phyloP scores from a whole-genome alignment of 2,888 invertebrate genomes.

The Plusia festucae region DNA sequence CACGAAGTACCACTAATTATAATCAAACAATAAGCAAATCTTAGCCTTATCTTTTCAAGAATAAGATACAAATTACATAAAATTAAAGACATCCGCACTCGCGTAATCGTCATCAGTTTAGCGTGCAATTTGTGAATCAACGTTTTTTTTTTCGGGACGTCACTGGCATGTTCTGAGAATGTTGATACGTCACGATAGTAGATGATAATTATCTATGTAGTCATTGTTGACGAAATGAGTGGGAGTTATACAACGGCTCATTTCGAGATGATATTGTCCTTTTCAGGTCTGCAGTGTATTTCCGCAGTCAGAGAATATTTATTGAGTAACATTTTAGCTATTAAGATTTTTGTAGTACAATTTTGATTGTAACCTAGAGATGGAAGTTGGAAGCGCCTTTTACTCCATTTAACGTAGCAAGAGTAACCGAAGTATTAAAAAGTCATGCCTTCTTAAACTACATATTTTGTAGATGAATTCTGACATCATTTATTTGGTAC shows the following conservation, averaged over 20 bases:
- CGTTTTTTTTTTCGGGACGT: constrained; percentile 19
- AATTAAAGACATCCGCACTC: too few species aligned
- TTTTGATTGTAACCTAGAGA: too few species aligned
- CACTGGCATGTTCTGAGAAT: constrained; percentile 25
- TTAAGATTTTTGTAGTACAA: too few species aligned
- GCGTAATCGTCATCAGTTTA: background rate
- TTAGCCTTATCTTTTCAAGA: background rate
- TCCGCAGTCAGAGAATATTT: background rate
- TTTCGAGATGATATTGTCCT: constrained; percentile 21
- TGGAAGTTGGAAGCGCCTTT: too few species aligned
- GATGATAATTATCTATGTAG: constrained; percentile 16
- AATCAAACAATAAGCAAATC: background rate
- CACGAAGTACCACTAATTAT: background rate
- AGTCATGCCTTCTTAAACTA: too few species aligned
- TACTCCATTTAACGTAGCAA: too few species aligned
- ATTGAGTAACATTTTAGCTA: too few species aligned
- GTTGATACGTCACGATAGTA: constrained; percentile 34
- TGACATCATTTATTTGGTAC: too few species aligned
- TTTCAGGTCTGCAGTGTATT: background rate
- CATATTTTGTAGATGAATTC: too few species aligned
- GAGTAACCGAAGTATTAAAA: too few species aligned
- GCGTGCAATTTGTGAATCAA: constrained; percentile 28
- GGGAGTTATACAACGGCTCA: background rate
- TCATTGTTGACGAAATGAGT: constrained; percentile 41
- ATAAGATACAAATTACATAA: constrained; percentile 5